These are phyloP conservation scores for Dolichomitus sp. DNA, from an alignment of 2,888 invertebrate genomes.

Conservation along the genomic window DNA sequence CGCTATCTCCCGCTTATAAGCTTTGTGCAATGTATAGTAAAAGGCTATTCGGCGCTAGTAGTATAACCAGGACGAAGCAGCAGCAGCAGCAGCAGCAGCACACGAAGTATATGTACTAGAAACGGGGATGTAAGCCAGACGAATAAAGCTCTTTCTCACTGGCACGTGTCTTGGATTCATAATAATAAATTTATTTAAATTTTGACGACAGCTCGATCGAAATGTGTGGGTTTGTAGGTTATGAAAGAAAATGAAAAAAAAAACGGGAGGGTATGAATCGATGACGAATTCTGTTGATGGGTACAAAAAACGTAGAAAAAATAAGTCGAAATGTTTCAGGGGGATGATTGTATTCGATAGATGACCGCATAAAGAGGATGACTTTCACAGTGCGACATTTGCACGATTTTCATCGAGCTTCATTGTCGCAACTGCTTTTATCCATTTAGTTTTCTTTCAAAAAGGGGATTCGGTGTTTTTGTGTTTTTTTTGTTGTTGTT, in stretches of 20 bases:
- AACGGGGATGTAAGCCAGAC: constrained; percentile 16
- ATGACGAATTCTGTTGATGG: constrained; percentile 59
- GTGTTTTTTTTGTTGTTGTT: constrained; percentile 52
- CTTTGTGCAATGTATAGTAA: constrained; percentile 36
- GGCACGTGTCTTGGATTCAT: constrained; percentile 67
- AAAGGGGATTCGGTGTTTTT: constrained; percentile 71
- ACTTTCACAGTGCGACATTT: constrained; percentile 17
- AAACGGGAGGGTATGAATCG: constrained; percentile 39
- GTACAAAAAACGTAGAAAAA: constrained; percentile 52
- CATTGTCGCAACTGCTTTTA: constrained; percentile 44
- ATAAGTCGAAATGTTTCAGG: constrained; percentile 49
- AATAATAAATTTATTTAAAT: constrained; percentile 80
- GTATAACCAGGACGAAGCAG: constrained; percentile 27
- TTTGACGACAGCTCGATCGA: constrained; percentile 68
- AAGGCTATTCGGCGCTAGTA: constrained; percentile 18
- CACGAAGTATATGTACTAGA: constrained; percentile 12
- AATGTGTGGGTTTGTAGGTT: constrained; percentile 63
- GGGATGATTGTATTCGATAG: constrained; percentile 67
- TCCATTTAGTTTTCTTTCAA: constrained; percentile 61
- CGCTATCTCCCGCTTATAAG: constrained; percentile 51
- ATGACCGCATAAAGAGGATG: constrained; percentile 54
- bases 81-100: constrained; percentile 4
- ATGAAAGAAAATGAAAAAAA: constrained; percentile 26
- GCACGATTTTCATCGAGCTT: constrained; percentile 41
- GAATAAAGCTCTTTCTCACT: constrained; percentile 41